These are phyloP conservation scores for Euplexia lucipara DNA, from an alignment of 2,888 invertebrate genomes.

Conservation along the genomic window DNA sequence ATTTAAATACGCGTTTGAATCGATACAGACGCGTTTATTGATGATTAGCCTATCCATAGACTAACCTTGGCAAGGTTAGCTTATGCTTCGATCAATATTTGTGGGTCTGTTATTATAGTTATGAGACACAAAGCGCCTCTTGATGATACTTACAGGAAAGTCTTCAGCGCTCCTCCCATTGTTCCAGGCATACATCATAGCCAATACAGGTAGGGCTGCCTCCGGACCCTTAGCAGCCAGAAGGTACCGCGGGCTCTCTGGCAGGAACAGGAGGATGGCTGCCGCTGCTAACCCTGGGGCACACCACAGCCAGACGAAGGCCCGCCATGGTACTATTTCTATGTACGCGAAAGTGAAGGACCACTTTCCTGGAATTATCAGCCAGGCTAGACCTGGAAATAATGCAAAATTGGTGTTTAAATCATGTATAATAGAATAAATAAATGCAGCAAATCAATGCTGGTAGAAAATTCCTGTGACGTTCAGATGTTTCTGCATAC, in stretches of 20 bases:
- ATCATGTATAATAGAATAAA: no score
- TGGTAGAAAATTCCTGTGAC: no score
- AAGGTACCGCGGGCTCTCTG: constrained; percentile 95
- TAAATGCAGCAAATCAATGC: no score
- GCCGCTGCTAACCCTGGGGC: constrained; percentile 92
- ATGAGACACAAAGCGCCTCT: no score
- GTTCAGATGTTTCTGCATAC: no score
- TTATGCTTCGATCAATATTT: no score
- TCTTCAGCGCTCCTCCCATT: constrained; percentile 70
- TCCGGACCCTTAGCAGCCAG: constrained; percentile 92
- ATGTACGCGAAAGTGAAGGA: constrained; percentile 83
- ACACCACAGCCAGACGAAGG: constrained; percentile 93
- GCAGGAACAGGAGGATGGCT: constrained; percentile 90
- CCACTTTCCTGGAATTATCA: constrained; percentile 92
- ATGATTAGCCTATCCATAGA: no score
- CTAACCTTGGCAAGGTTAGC: no score
- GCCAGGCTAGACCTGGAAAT: constrained; percentile 92
- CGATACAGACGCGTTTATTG: no score
- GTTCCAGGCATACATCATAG: constrained; percentile 90
- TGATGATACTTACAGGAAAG: constrained; percentile 84
- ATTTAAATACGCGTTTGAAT: no score
- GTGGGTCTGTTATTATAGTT: no score
- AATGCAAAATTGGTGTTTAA: constrained; percentile 32
- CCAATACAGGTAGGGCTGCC: constrained; percentile 92
- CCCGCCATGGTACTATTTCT: constrained; percentile 93